Base-by-base conservation (phyloP, 2,888 invertebrate genomes). In the Muschampia plurimacula region DNA sequence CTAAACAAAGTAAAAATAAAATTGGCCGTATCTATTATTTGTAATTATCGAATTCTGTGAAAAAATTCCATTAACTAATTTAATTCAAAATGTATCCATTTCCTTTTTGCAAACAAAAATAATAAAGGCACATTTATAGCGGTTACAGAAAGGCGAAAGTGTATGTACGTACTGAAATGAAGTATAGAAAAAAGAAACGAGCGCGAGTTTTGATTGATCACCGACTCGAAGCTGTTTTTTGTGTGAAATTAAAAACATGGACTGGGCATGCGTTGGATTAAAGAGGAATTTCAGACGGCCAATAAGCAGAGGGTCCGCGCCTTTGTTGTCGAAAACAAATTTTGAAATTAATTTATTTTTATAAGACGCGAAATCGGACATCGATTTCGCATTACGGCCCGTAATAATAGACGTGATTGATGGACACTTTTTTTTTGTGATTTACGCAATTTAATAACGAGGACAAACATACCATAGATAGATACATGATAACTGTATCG, bases 191-290 rank as follows among this genome's bases (percentile, higher is more conserved):
- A 85, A 89, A 85, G 84, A 86, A 91, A 83, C 84, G 84, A 85
- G 84, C 89, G 84, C 86, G 87, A 87, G 87, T 89, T 92, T 91
- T 94, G 94, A 94, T 94, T 94, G 94, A 94, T 94, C 93, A 94
- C 94, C 93, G 85, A 88, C 86, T 89, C 88, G 79, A 81, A 87
- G 87, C 86, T 80, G 87, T 88, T 94, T 91, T 93, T 94, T 93
- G 90, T 91, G 89, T 90, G 90, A 91, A 93, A 94, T 94, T 94
- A 94, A 93, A 93, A 93, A 92, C 89, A 84, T 86, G 89, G 84
- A 88, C 84, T 89, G 89, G 86, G 89, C 90, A 90, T 91, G 89
- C 90, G 89, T 89, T 86, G 92, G 91, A 92, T 93, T 91, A 89
- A 89, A 89, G 88, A 90, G 88, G 90, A 92, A 92, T 93, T 91